These are phyloP conservation scores for Ellobium chinense DNA, from an alignment of 2,888 invertebrate species.

Conservation along the genomic window DNA sequence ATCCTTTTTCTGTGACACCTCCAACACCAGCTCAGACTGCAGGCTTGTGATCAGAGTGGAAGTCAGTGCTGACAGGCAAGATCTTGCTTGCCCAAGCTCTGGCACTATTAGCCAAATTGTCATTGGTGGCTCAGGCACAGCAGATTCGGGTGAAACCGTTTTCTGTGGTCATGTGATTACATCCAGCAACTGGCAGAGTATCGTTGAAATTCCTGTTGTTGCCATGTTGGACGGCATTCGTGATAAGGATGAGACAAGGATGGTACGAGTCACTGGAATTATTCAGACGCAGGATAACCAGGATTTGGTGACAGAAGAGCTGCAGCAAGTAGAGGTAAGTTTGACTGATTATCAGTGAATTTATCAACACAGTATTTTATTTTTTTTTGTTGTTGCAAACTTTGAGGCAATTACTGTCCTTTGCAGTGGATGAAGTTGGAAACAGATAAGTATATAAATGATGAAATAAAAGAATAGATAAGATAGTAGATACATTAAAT, in stretches of 20 bases:
- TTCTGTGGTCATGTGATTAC: slow-evolving; percentile 54
- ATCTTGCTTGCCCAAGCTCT: slow-evolving; percentile 38
- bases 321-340: slow-evolving; percentile 46
- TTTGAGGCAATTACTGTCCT: no score
- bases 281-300: slow-evolving; percentile 1
- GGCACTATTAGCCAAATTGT: slow-evolving; percentile 52
- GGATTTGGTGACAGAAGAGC: not conserved
- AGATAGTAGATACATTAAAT: no score
- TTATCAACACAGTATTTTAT: no score
- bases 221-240: slow-evolving; percentile 56
- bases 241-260: slow-evolving; percentile 53
- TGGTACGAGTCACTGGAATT: slow-evolving; percentile 47
- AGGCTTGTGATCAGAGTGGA: slow-evolving; percentile 34
- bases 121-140: slow-evolving; percentile 45
- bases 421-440: no score
- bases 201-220: slow-evolving; percentile 49
- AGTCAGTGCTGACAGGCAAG: slow-evolving; percentile 23
- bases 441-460: no score
- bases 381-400: no score
- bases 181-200: slow-evolving; percentile 53
- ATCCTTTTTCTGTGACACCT: slow-evolving; percentile 53
- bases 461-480: no score
- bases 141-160: slow-evolving; percentile 7
- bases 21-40: slow-evolving; percentile 46
- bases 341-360: no score